These are phyloP conservation scores for Dasyprocta punctata DNA, from an alignment of 2,113 vertebrate species.

Conservation along the genomic window DNA sequence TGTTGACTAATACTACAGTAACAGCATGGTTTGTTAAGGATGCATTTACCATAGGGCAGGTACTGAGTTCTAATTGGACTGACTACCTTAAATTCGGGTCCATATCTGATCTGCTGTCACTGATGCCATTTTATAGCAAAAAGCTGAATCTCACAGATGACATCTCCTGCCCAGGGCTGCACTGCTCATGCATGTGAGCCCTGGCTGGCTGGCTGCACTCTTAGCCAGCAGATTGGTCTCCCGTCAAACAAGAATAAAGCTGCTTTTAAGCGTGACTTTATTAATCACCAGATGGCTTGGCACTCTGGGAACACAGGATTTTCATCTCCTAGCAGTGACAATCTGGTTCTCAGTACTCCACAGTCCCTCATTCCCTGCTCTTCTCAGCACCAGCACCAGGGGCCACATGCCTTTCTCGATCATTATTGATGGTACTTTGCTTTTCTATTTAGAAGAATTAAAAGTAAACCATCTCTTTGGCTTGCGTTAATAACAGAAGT, in stretches of 20 bases:
- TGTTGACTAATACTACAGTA: neutral
- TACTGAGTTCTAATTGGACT: neutral
- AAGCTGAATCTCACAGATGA: neutral
- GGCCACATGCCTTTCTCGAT: neutral
- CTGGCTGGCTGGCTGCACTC: neutral
- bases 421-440: neutral
- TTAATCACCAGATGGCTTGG: neutral
- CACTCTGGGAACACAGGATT: neutral
- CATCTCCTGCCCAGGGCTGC: neutral
- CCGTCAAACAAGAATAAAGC: neutral
- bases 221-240: neutral
- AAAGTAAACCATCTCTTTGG: neutral
- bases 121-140: neutral
- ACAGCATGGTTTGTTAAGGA: neutral
- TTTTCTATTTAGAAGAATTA: neutral
- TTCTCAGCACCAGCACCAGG: neutral
- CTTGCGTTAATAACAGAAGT: neutral
- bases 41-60: neutral
- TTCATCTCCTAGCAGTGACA: neutral
- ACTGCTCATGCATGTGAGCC: neutral
- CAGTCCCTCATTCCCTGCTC: neutral
- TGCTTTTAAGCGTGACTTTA: conserved; percentile 11
- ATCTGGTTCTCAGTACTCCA: neutral
- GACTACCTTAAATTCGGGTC: neutral
- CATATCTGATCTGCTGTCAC: neutral